Evolutionary conservation across 2,888 invertebrate species (phyloP), one percentile per base, ranked within the genome.

Genomic region (Lasioglossum marginatum): DNA sequence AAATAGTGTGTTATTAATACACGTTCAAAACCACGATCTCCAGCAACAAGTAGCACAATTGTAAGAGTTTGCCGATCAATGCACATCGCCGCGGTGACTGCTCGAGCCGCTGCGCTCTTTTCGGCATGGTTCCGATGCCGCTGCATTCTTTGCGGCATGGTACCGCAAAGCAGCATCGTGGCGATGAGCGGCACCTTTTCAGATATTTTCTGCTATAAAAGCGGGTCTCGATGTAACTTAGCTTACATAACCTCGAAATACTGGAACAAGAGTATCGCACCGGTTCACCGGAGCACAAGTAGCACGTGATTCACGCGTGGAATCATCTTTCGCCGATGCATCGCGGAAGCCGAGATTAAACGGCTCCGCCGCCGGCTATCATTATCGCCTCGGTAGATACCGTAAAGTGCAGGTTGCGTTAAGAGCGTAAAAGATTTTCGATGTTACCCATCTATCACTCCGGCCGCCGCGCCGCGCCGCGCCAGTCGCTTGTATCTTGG

Each of bases 401-500:
- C 75, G 75, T 70, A 75, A 70, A 70, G 63, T 72, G 79, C 37
- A 68, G 34, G 34, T 43, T 31, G 75, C 80, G 31, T 75, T 57
- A 52, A 45, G 27, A 68, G 40, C 43, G 27, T 75, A 66, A 75
- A 80, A 70, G 68, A 80, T 75, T 75, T 52, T 37, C 75, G 80
- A 75, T 80, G 66, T 75, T 70, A 75, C 43, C 31, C 68, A 80
- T 80, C 80, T 52, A 68, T 80, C 80, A 75, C 68, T 19, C 27
- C 2, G 27, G 16, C 80, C 23, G 8, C 27, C 57, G 27, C 60
- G 60, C 57, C 57, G n/a, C 19, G 8, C 60, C 60, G 27, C 60
- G 27, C 60, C 27, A 5, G 12, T 23, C 52, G 60, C 60, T 16
- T 27, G 68, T 40, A 52, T 80, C 68, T 68, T 57, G 75, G 66